A percentile compares a stretch with the other conserved stretches of the same genome.
Evolutionary conservation across 2,888 invertebrate genomes (phyloP).

Genomic region (Sisyra terminalis): DNA sequence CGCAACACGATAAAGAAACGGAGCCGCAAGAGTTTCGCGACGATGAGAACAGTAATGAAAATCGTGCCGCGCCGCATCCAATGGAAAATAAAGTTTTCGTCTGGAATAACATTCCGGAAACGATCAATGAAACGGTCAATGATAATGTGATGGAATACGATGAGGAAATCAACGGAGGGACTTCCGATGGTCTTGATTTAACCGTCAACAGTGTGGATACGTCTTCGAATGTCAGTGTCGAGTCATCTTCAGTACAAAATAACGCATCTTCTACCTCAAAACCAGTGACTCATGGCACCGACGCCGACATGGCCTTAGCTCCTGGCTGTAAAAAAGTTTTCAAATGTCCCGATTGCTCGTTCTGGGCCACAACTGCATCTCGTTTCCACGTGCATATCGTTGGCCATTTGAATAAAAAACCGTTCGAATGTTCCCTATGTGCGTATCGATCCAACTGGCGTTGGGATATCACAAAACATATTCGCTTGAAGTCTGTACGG

Average conservation of each 20-base stretch:
- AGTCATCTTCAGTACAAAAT: not conserved
- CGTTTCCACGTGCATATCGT: constrained; percentile 89
- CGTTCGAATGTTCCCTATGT: constrained; percentile 89
- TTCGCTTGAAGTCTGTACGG: constrained; percentile 72
- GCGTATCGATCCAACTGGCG: constrained; percentile 91
- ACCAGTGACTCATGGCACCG: constrained; percentile 40
- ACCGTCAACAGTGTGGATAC: constrained; percentile 20
- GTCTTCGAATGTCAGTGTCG: not conserved
- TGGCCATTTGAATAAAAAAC: constrained; percentile 81
- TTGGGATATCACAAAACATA: constrained; percentile 94
- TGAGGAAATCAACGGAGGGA: constrained; percentile 24
- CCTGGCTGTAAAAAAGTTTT: constrained; percentile 64
- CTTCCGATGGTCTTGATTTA: constrained; percentile 21
- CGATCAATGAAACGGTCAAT: constrained; percentile 15
- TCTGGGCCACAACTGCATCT: constrained; percentile 86
- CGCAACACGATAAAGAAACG: constrained; percentile 16
- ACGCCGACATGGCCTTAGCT: constrained; percentile 37
- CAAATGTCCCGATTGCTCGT: constrained; percentile 82
- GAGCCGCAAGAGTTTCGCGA: constrained; percentile 18
- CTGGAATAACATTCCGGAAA: constrained; percentile 51
- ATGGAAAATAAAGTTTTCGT: constrained; percentile 72
- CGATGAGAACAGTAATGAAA: constrained; percentile 23
- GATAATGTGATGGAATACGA: constrained; percentile 3
- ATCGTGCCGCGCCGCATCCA: constrained; percentile 36
- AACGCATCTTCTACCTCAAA: constrained; percentile 28